Evolutionary conservation across 2,888 invertebrate genomes (phyloP).

Genomic region (Keiferia lycopersicella): DNA sequence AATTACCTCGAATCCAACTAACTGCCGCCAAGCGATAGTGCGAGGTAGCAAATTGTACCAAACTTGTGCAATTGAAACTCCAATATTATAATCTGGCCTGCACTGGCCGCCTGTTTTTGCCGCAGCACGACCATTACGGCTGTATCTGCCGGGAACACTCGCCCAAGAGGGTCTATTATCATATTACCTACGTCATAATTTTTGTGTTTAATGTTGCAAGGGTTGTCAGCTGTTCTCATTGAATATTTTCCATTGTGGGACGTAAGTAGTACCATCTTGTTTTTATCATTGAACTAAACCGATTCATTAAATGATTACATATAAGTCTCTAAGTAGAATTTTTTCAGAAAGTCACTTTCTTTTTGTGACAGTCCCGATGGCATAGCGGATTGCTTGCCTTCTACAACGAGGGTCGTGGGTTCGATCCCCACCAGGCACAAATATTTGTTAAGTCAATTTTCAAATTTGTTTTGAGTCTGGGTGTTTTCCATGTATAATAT

Average conservation of each 20-base stretch:
- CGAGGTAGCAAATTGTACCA: slow-evolving; percentile 70
- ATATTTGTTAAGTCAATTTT: too few relatives aligned
- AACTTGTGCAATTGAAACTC: slow-evolving; percentile 78
- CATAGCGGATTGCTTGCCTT: too few relatives aligned
- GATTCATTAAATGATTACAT: too few relatives aligned
- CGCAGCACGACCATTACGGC: slow-evolving; percentile 55
- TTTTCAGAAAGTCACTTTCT: too few relatives aligned
- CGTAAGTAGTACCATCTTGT: too few relatives aligned
- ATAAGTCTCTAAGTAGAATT: too few relatives aligned
- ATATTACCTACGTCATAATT: slow-evolving; percentile 30
- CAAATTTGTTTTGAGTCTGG: too few relatives aligned
- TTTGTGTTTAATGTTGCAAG: slow-evolving; percentile 26
- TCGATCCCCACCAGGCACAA: too few relatives aligned
- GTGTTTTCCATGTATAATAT: too few relatives aligned
- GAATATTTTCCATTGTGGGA: not conserved
- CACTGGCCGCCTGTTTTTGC: slow-evolving; percentile 68
- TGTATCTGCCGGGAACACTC: slow-evolving; percentile 64
- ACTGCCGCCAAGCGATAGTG: slow-evolving; percentile 58
- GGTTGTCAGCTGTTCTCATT: slow-evolving; percentile 13
- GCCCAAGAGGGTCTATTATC: slow-evolving; percentile 34
- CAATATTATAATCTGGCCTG: slow-evolving; percentile 74
- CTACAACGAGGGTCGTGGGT: too few relatives aligned
- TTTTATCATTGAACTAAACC: too few relatives aligned
- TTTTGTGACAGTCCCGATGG: too few relatives aligned
- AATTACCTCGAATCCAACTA: slow-evolving; percentile 20